phyloP scores from a whole-genome alignment of 2,797 vertebrate genomes.

The Allobates femoralis region DNA sequence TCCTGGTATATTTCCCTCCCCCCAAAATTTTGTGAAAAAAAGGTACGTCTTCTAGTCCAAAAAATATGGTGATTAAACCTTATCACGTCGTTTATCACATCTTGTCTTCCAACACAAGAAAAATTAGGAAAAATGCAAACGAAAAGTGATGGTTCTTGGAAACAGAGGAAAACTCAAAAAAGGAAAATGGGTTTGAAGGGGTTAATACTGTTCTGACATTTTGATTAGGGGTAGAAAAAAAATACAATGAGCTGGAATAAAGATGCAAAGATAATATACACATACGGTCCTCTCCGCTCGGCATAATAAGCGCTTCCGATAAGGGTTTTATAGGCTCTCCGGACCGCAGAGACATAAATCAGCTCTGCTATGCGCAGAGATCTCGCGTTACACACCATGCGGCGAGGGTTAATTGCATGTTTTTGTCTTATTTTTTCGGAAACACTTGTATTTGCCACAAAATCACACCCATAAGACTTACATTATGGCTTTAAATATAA shows the following conservation, averaged over 20 bases:
- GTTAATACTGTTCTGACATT: no score
- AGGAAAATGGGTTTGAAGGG: no score
- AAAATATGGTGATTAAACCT: no score
- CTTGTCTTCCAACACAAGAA: no score
- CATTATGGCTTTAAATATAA: slow-evolving; percentile 56
- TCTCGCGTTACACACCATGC: slow-evolving; percentile 26
- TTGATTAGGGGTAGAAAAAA: neutral
- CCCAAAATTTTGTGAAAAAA: no score
- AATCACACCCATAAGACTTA: slow-evolving; percentile 52
- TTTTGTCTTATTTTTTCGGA: slow-evolving; percentile 43
- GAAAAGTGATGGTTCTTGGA: no score
- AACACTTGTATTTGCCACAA: slow-evolving; percentile 48
- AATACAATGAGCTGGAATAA: neutral
- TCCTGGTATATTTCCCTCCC: no score
- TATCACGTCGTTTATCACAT: no score
- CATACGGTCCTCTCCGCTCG: neutral
- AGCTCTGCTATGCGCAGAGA: slow-evolving; percentile 5
- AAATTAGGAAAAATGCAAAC: no score
- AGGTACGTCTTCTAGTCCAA: no score
- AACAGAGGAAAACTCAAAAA: no score
- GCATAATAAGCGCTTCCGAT: slow-evolving; percentile 15
- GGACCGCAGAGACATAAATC: slow-evolving; percentile 34
- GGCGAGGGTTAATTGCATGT: slow-evolving; percentile 43
- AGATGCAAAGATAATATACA: neutral
- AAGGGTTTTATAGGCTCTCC: slow-evolving; percentile 6